Evolutionary conservation across 1,140 invertebrate genomes (phyloP), one percentile per base, ranked within the genome.

Genomic region (Sitobion miscanthi): DNA sequence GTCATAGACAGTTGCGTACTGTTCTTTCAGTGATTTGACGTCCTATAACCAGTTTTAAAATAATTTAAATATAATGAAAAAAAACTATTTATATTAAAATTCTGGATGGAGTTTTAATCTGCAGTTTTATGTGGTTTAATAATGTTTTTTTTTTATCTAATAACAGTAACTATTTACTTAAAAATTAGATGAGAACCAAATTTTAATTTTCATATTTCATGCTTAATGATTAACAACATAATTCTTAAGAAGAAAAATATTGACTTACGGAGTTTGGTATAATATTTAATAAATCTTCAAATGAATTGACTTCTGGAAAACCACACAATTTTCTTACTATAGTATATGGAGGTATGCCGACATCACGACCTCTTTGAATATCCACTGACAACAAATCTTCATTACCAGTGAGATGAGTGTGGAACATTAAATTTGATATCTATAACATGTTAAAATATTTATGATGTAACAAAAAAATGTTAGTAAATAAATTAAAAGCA

Each of bases 301-400:
- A 99, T 4, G 94, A 96, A 1, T 95, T 95, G 0, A 97, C 97
- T 94, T 96, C 96, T 1, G 96, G 95, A 0, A 99, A 95, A 20
- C 97, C 97, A 95, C 98, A 98, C 88, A 97, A 96, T 69, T 96
- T 96, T 87, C 98, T 95, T 94, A 97, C 97, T 54, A 97, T 96
- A 93, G 97, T 97, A 95, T 99, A 99, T 21, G 96, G 95, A 1
- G 97, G 96, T n/a, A 99, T 94, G 0, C 98, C 98, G 94, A 98
- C 97, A 95, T 99, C 99, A 90, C 98, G 96, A 8, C 98, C 98
- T 93, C 98, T 96, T 95, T 98, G 98, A 94, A 99, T 98, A 94
- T 98, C 97, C 85, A 98, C 96, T 0, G 98, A 97, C 0, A 97
- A 98, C 94, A 99, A 96, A 95, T 99, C 98, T 85, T 98, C 4